Percentiles rank a stretch among this genome's conserved stretches.
These are phyloP conservation scores for Larimichthys crocea DNA, from an alignment of 2,113 vertebrate species.

Conservation along the genomic window DNA sequence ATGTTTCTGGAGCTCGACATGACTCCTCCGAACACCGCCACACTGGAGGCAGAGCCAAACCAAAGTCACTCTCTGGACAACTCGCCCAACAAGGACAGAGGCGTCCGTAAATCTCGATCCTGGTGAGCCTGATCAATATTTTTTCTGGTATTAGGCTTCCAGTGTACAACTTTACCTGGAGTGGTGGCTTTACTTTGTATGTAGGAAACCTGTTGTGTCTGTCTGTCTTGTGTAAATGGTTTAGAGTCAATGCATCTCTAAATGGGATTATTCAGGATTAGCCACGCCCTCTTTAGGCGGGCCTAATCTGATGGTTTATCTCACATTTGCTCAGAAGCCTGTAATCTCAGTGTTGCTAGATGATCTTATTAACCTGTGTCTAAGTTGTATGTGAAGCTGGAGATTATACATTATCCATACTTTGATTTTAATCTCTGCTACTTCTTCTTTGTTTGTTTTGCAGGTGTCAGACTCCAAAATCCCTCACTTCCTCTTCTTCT, in stretches of 20 bases:
- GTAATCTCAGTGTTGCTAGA: constrained; percentile 38
- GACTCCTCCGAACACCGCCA: constrained; percentile 89
- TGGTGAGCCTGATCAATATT: constrained; percentile 83
- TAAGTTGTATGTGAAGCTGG: background rate
- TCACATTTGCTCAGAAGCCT: constrained; percentile 18
- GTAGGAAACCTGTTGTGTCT: background rate
- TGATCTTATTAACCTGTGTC: constrained; percentile 55
- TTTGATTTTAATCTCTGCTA: background rate
- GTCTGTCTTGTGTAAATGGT: constrained; percentile 24
- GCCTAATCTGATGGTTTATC: constrained; percentile 67
- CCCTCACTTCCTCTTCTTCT: constrained; percentile 87
- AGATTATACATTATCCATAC: background rate
- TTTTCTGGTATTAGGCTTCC: no score
- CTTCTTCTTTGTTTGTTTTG: background rate
- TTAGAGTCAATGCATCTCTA: constrained; percentile 47
- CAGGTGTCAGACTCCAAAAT: constrained; percentile 91
- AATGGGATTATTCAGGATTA: constrained; percentile 75
- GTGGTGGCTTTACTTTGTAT: background rate
- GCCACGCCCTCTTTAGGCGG: constrained; percentile 34
- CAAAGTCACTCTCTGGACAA: constrained; percentile 87
- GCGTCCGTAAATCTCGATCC: constrained; percentile 90
- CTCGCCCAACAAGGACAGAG: constrained; percentile 85
- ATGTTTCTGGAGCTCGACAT: constrained; percentile 96
- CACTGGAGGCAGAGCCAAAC: constrained; percentile 88
- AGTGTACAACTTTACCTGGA: background rate